Base-by-base conservation (phyloP, 2,113 vertebrate species). In the Ptilonorhynchus violaceus region DNA sequence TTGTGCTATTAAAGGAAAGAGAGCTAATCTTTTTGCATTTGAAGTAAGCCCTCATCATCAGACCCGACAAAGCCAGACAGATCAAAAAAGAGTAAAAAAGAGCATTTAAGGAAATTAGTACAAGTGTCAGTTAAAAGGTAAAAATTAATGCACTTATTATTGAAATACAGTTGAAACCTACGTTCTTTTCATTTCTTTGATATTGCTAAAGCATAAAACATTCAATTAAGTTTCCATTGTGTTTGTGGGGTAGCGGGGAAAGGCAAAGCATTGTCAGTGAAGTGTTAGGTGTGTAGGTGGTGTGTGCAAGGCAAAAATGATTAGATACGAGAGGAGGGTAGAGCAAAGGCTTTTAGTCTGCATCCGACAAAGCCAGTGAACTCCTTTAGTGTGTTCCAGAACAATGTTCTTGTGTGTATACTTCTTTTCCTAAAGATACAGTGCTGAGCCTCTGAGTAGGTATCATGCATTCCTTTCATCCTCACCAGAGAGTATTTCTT, bases 111-210 rank as follows among this genome's bases (percentile, higher is more conserved):
- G 97, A 98, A 98, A 98, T 98, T 98, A 98, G 98, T 98, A 98
- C 98, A 98, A 98, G 98, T 98, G 98, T 98, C 98, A 98, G 98
- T 98, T 98, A 98, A 98, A 98, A 98, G 97, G 98, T 98, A 98
- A 98, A 98, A 98, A 98, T 98, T 98, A 98, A 98, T 98, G 98
- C 97, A 97, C 96, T 98, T 98, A 98, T 98, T 98, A 98, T 98
- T 98, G 98, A 98, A 98, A 98, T 98, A 98, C 96, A 96, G 98
- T 98, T 98, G 97, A 98, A 98, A 98, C 97, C 97, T 97, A 96
- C 79, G 17, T 98, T 98, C 98, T 98, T 98, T 98, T 98, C 97
- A 98, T 97, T 98, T 98, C 98, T 98, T 98, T 98, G 98, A 98
- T 98, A 98, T 92, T 96, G 88, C 95, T 79, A 98, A 97, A 97